Conservation (phyloP, 53 echinoderm and acorn worm genomes). For the Zoroaster sp. region DNA sequence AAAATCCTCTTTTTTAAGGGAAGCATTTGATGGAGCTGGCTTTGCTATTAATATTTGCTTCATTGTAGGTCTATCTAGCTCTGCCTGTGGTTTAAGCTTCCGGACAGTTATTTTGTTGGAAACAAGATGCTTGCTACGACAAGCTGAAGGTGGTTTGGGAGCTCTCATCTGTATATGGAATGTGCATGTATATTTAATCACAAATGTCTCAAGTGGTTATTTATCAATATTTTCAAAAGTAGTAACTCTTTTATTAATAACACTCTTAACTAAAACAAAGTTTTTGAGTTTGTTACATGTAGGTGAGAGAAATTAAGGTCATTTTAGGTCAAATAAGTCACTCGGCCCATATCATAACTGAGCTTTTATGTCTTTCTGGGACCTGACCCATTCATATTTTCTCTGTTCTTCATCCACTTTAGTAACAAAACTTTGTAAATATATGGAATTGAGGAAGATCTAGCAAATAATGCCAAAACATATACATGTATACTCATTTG, state of each 20-base stretch:
- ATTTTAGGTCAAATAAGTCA: no score
- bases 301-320: background rate
- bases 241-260: no score
- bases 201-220: background rate
- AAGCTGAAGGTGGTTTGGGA: conserved; percentile 78
- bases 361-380: no score
- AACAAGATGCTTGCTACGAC: conserved; percentile 8
- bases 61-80: conserved; percentile 76
- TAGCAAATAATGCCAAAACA: no score
- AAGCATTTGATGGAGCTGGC: conserved; percentile 87
- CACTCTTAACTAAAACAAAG: background rate
- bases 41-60: conserved; percentile 85
- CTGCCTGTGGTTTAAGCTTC: conserved; percentile 87
- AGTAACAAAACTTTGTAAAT: no score
- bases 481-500: no score
- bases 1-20: conserved; percentile 78
- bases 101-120: conserved; percentile 77
- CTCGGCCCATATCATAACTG: no score
- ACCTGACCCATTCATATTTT: no score
- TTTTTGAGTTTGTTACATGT: background rate
- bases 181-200: no score
- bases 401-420: no score
- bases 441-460: no score
- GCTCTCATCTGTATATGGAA: conserved; percentile 71
- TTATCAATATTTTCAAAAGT: background rate